Evolutionary conservation across 2,113 vertebrate genomes (phyloP).

Genomic region (Saccopteryx leptura): DNA sequence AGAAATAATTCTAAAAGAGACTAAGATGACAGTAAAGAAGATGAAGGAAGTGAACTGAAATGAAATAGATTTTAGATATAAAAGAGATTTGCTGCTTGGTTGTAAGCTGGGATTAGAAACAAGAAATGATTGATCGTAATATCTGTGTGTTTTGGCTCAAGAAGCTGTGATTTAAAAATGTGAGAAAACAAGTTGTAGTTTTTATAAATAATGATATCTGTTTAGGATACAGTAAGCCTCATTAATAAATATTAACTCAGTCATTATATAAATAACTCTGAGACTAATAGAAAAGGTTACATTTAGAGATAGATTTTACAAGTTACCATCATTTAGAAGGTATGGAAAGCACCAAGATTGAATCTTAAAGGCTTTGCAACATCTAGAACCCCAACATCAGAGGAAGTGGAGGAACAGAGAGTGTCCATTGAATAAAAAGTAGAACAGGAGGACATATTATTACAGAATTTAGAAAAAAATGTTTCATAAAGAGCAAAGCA

Average conservation of each 20-base stretch:
- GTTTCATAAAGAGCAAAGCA: neutral
- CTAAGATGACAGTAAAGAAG: neutral
- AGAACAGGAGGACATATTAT: neutral
- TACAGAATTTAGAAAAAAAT: neutral
- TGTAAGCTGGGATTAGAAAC: neutral
- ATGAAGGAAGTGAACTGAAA: neutral
- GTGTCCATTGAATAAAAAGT: neutral
- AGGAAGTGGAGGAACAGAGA: neutral
- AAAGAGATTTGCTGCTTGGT: neutral
- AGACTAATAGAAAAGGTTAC: neutral
- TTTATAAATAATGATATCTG: neutral
- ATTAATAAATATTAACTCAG: neutral
- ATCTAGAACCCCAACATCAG: neutral
- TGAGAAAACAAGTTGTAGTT: neutral
- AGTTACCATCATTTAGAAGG: neutral
- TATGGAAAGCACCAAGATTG: neutral
- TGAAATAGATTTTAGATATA: neutral
- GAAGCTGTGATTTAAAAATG: neutral
- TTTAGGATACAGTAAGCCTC: neutral
- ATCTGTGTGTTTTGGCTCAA: neutral
- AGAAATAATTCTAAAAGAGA: neutral
- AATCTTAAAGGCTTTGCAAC: neutral
- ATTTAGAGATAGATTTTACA: neutral
- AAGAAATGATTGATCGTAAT: neutral
- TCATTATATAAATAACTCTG: neutral